Evolutionary conservation across 2,888 invertebrate species (phyloP), one percentile per base, ranked within the genome.

Genomic region (Chorisops tibialis): DNA sequence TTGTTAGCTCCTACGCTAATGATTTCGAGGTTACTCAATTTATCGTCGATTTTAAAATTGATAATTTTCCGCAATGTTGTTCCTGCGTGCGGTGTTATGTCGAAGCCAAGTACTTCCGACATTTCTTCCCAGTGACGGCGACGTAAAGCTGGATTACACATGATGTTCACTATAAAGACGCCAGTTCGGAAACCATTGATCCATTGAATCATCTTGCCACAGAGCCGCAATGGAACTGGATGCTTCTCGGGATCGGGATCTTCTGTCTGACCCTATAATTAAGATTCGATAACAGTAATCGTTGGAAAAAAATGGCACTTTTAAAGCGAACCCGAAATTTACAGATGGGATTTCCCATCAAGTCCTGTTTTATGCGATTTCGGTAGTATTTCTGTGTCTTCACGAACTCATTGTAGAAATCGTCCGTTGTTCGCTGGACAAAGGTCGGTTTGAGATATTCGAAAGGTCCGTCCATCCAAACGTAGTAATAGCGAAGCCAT

Each of bases 381-480:
- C 86, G 85, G 71, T 88, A 92, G 58, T 83, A 81, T 76, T 94
- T 94, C 66, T 91, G 88, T 11, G 85, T 83, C 75, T 88, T 90
- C 65, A 86, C 79, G 69, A 95, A 86, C 68, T 93, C 91, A 68
- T 90, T 87, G 60, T 86, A 85, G 70, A 86, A 91, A 69, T 88
- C 88, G 52, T 91, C 92, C 1, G 92, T 87, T 67, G 88, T 88
- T 61, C 79, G 80, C 75, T 96, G 96, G 59, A 96, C 89, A 68
- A 83, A 81, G 59, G 84, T 81, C 6, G 88, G 87, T 70, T 91
- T 87, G 66, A 96, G 80, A 72, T 91, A 91, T 74, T 93, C 88
- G 76, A 96, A 96, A 1, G 91, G 88, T 0, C 96, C 96, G 75
- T 96, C 92, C 83, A 93, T 86, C 92, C 96, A 96, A 7, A 92